Evolutionary conservation across 2,888 invertebrate species (phyloP).

Genomic region (Melipona bicolor): DNA sequence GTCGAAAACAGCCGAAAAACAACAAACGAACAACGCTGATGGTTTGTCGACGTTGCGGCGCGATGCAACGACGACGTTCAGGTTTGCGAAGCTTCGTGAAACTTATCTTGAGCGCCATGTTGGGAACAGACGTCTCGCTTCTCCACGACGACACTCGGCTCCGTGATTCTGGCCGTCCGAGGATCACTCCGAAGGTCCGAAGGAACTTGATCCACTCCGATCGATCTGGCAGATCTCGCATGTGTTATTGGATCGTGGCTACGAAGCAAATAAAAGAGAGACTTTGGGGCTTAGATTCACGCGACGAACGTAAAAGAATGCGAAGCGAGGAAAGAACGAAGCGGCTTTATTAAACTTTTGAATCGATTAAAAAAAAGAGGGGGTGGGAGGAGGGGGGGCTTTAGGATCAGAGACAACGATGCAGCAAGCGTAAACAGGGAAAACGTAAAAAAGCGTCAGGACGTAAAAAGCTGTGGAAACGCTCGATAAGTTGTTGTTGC

Average conservation of each 20-base stretch:
- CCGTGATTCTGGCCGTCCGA: conserved; percentile 14
- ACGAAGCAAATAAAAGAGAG: neutral
- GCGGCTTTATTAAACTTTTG: conserved; percentile 51
- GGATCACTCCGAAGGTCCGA: conserved; percentile 5
- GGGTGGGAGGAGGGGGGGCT: neutral
- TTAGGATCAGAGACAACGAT: neutral
- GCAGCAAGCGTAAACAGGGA: conserved; percentile 1
- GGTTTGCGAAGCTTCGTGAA: conserved; percentile 14
- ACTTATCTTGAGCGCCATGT: conserved; percentile 51
- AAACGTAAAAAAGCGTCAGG: conserved; percentile 23
- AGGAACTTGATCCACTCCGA: conserved; percentile 40
- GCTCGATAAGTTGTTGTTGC: conserved; percentile 17
- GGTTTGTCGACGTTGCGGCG: neutral
- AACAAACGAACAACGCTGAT: neutral
- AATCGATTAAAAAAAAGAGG: conserved; percentile 32
- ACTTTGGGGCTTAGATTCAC: neutral
- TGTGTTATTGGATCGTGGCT: conserved; percentile 2
- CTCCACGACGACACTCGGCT: neutral
- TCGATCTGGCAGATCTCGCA: neutral
- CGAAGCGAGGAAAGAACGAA: conserved; percentile 5
- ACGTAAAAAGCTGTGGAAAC: conserved; percentile 31
- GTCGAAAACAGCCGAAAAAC: neutral
- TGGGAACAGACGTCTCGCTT: neutral
- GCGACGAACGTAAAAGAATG: neutral
- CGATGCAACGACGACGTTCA: neutral